Conservation (phyloP, 1,140 invertebrate genomes). For the Hypsibius dujardini region DNA sequence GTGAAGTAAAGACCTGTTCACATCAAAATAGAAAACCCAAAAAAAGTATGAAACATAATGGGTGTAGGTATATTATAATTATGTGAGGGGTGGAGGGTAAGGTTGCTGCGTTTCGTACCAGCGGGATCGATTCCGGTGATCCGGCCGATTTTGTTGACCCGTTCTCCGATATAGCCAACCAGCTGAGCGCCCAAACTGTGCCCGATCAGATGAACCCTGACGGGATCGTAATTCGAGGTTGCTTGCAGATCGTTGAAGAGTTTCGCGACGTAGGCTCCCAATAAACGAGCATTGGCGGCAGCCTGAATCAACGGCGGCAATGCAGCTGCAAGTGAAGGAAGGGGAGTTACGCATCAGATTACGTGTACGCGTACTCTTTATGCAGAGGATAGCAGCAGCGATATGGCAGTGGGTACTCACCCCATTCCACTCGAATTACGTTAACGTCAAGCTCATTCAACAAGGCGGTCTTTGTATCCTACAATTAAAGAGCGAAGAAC, state of each 20-base stretch:
- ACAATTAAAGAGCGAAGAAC: too few species aligned
- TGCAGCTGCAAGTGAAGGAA: too few species aligned
- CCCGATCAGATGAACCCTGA: constrained; percentile 9
- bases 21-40: too few species aligned
- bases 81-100: not conserved
- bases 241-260: not conserved
- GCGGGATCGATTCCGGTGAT: constrained; percentile 1
- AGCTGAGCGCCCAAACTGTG: not conserved
- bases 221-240: not conserved
- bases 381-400: too few species aligned
- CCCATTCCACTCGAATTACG: not conserved
- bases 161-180: not conserved
- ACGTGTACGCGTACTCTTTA: too few species aligned
- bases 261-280: not conserved
- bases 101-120: not conserved
- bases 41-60: too few species aligned
- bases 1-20: not conserved
- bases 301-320: not conserved
- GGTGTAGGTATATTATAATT: too few species aligned
- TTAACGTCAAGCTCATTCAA: not conserved
- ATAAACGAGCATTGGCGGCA: constrained; percentile 5
- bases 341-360: too few species aligned
- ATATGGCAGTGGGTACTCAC: not conserved
- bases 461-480: not conserved
- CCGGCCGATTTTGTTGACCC: not conserved